Conservation (phyloP, 2,113 vertebrate genomes). For the Glaucomys volans region DNA sequence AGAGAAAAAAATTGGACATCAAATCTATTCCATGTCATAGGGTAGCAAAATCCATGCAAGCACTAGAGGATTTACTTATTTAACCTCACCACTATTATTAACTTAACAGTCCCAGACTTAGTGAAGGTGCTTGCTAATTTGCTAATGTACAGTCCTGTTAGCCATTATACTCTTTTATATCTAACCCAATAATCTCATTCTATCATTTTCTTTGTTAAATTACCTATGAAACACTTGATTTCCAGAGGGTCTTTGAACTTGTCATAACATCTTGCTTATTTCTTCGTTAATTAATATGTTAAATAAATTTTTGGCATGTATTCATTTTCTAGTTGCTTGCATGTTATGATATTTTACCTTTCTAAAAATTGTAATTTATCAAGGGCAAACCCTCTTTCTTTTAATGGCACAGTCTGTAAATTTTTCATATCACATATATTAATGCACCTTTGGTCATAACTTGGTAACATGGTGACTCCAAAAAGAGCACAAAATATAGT, state of each 20-base stretch:
- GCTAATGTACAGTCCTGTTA: background rate
- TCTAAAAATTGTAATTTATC: background rate
- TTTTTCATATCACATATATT: background rate
- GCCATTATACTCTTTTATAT: background rate
- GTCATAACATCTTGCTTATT: background rate
- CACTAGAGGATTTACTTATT: background rate
- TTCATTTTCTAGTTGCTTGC: background rate
- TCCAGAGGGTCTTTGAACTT: background rate
- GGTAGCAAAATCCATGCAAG: background rate
- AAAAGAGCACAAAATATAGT: background rate
- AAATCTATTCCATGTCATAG: background rate
- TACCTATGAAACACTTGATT: background rate
- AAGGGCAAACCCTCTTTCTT: background rate
- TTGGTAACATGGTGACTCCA: background rate
- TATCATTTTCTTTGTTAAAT: background rate
- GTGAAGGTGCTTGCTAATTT: background rate
- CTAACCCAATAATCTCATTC: background rate
- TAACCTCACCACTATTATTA: background rate
- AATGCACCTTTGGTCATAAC: background rate
- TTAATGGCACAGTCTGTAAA: background rate
- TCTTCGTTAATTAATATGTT: constrained; percentile 9
- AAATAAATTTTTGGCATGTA: background rate
- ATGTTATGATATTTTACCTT: background rate
- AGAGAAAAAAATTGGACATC: background rate
- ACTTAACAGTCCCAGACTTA: background rate